Base-by-base conservation (phyloP, 2,888 invertebrate species). In the Cryptocheilus praepositus region DNA sequence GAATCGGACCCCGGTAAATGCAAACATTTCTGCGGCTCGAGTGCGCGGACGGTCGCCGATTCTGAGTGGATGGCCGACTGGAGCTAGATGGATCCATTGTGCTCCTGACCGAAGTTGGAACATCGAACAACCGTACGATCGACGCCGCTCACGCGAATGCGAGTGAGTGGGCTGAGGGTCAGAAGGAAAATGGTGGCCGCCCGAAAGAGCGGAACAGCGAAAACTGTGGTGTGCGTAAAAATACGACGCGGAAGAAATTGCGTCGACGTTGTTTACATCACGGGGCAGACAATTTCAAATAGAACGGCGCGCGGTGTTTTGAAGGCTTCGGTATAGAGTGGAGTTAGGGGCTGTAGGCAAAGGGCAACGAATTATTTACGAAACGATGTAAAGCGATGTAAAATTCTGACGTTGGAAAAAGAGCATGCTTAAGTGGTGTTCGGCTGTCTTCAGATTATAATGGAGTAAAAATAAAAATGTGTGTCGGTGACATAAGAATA, bases 21-120 rank as follows among this genome's bases (percentile, higher is more conserved):
- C 83, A 83, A 83, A 83, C 83, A 84, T 84, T 83, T 83, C 81
- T 82, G 79, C 64, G 77, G 81, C 77, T 73, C 71, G 70, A 77
- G 76, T 71, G 70, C 70, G 72, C 68, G 60, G 56, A 72, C 64
- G 71, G 70, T 60, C 75, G 73, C 72, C 73, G 70, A 73, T 75
- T 71, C 80, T 74, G 73, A 82, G 81, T 79, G 75, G 79, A 74
- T 77, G 70, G 70, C 68, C 74, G 77, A 57, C 55, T 60, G 44
- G 55, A 51, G 56, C 28, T 46, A 56, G 51, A 49, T 28, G 21
- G 62, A 43, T 59, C 59, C 59, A 59, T 59, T 59, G 59, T 59
- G 59, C 51, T 19, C 18, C 44, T 19, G 44, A 28, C 45, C 55
- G 43, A 77, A 77, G 77, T 78, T 79, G 73, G 80, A 74, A 73